phyloP scores from a whole-genome alignment of 2,888 invertebrate genomes.

The Cataglyphis altisquamis region DNA sequence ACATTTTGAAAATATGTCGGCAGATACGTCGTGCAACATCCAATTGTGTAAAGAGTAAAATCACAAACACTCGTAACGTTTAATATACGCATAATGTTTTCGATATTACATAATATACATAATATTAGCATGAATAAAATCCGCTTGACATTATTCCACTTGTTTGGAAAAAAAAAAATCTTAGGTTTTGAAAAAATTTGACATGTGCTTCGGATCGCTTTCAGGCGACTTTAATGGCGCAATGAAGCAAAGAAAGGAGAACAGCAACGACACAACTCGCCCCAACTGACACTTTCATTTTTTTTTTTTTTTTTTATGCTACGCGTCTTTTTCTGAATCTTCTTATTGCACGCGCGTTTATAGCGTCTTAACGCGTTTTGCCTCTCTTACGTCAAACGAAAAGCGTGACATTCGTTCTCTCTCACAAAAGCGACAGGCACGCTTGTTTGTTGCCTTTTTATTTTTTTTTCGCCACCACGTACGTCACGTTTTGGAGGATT shows the following conservation, averaged over 20 bases:
- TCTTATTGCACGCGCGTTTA: slow-evolving; percentile 30
- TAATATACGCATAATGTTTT: neutral
- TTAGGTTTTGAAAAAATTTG: slow-evolving; percentile 40
- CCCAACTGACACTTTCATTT: slow-evolving; percentile 80
- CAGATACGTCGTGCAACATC: neutral
- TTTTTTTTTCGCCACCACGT: neutral
- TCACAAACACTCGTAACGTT: neutral
- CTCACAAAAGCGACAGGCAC: slow-evolving; percentile 44
- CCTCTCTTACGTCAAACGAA: slow-evolving; percentile 31
- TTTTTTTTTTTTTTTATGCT: slow-evolving; percentile 5
- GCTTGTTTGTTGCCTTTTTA: slow-evolving; percentile 27
- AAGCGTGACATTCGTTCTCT: slow-evolving; percentile 64
- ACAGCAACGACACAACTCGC: slow-evolving; percentile 74
- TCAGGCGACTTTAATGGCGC: slow-evolving; percentile 47
- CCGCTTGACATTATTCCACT: slow-evolving; percentile 45
- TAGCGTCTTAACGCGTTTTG: slow-evolving; percentile 22
- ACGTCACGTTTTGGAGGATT: slow-evolving; percentile 21
- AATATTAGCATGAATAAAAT: neutral
- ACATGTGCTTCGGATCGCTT: slow-evolving; percentile 46
- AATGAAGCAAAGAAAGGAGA: slow-evolving; percentile 64
- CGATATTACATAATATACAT: neutral
- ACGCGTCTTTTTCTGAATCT: slow-evolving; percentile 15
- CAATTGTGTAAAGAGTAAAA: neutral
- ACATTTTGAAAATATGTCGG: neutral
- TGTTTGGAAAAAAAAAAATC: slow-evolving; percentile 4